phyloP scores from a whole-genome alignment of 2,113 vertebrate genomes.

The Podocnemis expansa region DNA sequence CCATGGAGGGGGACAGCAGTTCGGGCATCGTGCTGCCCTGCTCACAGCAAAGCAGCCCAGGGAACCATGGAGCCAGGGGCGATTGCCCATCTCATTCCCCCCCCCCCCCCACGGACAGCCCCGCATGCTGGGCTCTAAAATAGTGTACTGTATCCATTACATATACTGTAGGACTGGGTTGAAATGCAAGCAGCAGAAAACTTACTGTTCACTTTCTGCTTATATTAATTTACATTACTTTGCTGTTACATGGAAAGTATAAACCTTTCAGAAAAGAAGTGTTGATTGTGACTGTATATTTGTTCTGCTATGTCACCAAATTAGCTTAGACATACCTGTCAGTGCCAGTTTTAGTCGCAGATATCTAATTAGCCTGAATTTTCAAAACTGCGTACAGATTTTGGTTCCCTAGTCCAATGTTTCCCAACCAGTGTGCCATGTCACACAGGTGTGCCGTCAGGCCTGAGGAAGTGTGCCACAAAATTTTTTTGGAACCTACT shows the following conservation, averaged over 20 bases:
- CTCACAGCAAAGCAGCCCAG: too few relatives aligned
- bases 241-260: neutral
- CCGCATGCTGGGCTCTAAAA: too few relatives aligned
- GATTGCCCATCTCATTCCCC: too few relatives aligned
- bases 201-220: fast-evolving
- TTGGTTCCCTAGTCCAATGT: too few relatives aligned
- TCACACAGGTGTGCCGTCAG: too few relatives aligned
- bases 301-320: neutral
- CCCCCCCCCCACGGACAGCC: too few relatives aligned
- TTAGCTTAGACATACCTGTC: neutral
- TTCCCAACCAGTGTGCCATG: too few relatives aligned
- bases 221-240: neutral
- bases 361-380: neutral
- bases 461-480: too few relatives aligned
- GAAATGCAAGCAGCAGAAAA: neutral
- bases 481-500: too few relatives aligned
- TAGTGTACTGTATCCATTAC: fast-evolving
- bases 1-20: too few relatives aligned
- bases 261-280: neutral
- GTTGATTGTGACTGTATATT: neutral
- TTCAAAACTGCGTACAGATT: neutral
- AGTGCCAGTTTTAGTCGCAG: neutral
- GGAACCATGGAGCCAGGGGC: too few relatives aligned
- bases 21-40: too few relatives aligned
- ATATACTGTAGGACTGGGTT: neutral